Conservation (phyloP, 1,140 invertebrate species). For the Drosophila ambigua region DNA sequence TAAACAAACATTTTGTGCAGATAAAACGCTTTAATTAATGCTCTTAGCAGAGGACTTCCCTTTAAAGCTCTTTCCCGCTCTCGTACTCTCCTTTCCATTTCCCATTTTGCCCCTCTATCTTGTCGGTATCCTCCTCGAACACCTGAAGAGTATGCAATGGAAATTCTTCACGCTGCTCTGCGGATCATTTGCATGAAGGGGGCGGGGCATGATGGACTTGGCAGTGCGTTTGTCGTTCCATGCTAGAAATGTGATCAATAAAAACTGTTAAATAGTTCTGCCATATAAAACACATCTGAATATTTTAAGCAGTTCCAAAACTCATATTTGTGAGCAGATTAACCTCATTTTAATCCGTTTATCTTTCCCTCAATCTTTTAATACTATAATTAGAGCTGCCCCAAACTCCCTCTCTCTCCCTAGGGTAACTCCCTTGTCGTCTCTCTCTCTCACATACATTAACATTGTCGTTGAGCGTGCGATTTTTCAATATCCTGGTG, state of each 20-base stretch:
- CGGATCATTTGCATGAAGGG: constrained; percentile 3
- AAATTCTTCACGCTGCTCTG: constrained; percentile 36
- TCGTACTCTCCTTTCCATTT: too few species aligned
- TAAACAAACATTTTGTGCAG: constrained; percentile 75
- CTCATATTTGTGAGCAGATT: too few species aligned
- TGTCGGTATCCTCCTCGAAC: constrained; percentile 3
- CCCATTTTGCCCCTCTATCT: not conserved
- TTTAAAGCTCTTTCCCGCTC: constrained; percentile 26
- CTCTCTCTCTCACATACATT: not conserved
- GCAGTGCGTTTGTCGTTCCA: not conserved
- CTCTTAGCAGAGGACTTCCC: constrained; percentile 37
- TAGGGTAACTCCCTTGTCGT: too few species aligned
- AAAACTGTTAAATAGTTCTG: too few species aligned
- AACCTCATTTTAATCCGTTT: too few species aligned
- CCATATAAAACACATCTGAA: too few species aligned
- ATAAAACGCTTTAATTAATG: constrained; percentile 77
- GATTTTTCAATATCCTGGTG: constrained; percentile 76
- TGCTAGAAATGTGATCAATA: too few species aligned
- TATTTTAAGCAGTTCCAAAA: too few species aligned
- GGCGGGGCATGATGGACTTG: constrained; percentile 14
- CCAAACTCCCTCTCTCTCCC: too few species aligned
- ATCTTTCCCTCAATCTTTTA: too few species aligned
- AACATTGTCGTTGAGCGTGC: constrained; percentile 30
- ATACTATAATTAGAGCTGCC: too few species aligned
- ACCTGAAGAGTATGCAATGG: constrained; percentile 66